phyloP scores from a whole-genome alignment of 2,797 vertebrate species.

The Capromys pilorides region DNA sequence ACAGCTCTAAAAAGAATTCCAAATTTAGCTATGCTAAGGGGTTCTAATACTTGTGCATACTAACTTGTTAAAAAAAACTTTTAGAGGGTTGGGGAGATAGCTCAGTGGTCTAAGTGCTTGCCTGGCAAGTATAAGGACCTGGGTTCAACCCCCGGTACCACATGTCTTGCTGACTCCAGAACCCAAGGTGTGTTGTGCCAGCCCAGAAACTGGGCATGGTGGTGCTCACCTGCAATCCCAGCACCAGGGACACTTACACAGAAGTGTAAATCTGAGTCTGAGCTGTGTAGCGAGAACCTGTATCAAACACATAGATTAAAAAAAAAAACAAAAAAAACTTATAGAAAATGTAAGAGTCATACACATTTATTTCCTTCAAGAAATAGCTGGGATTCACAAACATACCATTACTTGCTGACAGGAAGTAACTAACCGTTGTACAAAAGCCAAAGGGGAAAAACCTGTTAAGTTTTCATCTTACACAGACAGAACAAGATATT shows the following conservation, averaged over 20 bases:
- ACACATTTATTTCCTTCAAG: background rate
- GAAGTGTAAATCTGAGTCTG: too few species aligned
- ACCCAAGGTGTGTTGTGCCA: too few species aligned
- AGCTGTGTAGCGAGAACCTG: too few species aligned
- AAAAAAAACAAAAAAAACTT: conserved; percentile 32
- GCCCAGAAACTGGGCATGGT: conserved; percentile 34
- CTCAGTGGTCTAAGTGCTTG: too few species aligned
- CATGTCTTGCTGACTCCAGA: too few species aligned
- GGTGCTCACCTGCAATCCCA: too few species aligned
- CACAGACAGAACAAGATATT: background rate
- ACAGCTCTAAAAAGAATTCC: conserved; percentile 56
- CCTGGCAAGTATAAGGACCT: too few species aligned
- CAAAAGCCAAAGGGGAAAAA: background rate
- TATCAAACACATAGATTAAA: too few species aligned
- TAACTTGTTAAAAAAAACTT: background rate
- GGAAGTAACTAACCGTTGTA: background rate
- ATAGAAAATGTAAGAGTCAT: conserved; percentile 14
- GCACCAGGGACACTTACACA: too few species aligned
- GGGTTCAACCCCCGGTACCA: too few species aligned
- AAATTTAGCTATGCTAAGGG: conserved; percentile 45
- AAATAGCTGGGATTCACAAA: conserved; percentile 29
- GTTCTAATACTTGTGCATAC: background rate
- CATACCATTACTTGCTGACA: background rate
- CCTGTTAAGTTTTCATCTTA: background rate
- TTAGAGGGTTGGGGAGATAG: too few species aligned